Evolutionary conservation across 2,888 invertebrate genomes (phyloP).

Genomic region (Macrophya alboannulata): DNA sequence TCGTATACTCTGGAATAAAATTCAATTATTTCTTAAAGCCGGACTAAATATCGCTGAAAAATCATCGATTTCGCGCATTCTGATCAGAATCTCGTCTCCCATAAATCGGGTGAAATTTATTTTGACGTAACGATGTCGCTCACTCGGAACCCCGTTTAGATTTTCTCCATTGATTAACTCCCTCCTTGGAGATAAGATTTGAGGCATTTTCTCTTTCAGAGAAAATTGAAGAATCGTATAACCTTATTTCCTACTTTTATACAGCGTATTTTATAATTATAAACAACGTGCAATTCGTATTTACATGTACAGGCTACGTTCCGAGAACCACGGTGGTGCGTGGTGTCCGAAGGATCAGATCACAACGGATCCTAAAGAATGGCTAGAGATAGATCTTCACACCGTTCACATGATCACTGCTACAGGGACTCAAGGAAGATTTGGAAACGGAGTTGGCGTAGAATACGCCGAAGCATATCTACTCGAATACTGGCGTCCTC

Average conservation of each 20-base stretch:
- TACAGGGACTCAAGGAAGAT: conserved; percentile 86
- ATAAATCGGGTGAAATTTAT: background rate
- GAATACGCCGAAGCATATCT: conserved; percentile 86
- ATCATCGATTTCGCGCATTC: background rate
- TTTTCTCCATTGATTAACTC: background rate
- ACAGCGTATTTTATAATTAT: background rate
- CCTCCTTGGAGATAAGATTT: background rate
- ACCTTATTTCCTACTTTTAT: background rate
- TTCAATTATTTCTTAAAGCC: background rate
- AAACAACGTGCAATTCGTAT: background rate
- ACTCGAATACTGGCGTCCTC: conserved; percentile 85
- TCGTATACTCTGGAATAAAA: background rate
- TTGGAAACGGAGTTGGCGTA: conserved; percentile 87
- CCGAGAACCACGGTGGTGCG: conserved; percentile 86
- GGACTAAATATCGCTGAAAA: background rate
- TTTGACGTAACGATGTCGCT: background rate
- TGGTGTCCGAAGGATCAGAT: conserved; percentile 88
- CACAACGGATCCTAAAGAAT: conserved; percentile 81
- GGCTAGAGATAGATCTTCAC: conserved; percentile 84
- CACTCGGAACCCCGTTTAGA: background rate
- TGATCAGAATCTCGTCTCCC: background rate
- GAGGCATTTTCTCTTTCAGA: background rate
- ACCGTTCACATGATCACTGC: conserved; percentile 84
- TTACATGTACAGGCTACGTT: conserved; percentile 81
- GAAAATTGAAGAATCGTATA: background rate